phyloP scores from a whole-genome alignment of 2,888 invertebrate genomes.

The Drosophila nigricruria region DNA sequence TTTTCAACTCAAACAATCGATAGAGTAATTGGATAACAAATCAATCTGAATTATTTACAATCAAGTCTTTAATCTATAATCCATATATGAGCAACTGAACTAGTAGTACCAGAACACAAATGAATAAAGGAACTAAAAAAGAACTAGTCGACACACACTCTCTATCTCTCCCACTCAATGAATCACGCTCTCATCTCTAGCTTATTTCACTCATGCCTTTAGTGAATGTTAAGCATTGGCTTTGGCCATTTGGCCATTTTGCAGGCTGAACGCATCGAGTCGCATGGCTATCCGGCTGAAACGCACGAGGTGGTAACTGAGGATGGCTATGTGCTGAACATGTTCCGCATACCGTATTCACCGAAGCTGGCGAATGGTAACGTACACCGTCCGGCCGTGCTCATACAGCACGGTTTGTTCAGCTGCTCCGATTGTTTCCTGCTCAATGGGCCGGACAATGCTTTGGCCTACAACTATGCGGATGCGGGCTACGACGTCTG shows the following conservation, averaged over 20 bases:
- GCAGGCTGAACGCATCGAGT: conserved; percentile 76
- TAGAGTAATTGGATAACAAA: no score
- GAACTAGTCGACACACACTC: background rate
- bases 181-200: conserved; percentile 6
- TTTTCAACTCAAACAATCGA: no score
- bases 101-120: background rate
- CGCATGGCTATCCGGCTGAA: conserved; percentile 88
- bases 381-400: conserved; percentile 86
- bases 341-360: conserved; percentile 91
- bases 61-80: background rate
- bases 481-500: conserved; percentile 87
- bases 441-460: conserved; percentile 88
- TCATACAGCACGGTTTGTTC: conserved; percentile 92
- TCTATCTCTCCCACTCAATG: background rate
- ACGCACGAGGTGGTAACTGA: conserved; percentile 90
- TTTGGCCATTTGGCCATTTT: conserved; percentile 1
- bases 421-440: conserved; percentile 90
- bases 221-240: background rate
- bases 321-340: conserved; percentile 93
- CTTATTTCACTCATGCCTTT: background rate
- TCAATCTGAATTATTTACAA: background rate
- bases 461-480: conserved; percentile 86
- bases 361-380: conserved; percentile 82
- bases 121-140: background rate
- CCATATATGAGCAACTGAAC: background rate